Percentiles rank a stretch among this genome's conserved stretches.
Evolutionary conservation across 2,113 vertebrate species (phyloP).

Genomic region (Abramis brama): DNA sequence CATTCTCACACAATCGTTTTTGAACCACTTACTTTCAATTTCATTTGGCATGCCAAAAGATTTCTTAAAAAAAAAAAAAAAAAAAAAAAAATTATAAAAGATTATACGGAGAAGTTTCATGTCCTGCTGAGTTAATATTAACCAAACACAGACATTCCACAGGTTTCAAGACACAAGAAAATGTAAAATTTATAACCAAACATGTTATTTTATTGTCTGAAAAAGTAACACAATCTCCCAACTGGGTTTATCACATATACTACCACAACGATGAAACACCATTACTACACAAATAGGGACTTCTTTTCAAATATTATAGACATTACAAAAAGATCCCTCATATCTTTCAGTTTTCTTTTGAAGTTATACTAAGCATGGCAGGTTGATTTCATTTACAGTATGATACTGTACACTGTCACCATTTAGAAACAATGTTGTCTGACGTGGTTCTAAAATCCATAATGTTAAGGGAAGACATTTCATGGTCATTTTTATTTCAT

Average conservation of each 20-base stretch:
- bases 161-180: slow-evolving; percentile 46
- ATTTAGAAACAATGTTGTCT: slow-evolving; percentile 96
- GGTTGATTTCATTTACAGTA: slow-evolving; percentile 97
- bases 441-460: slow-evolving; percentile 92
- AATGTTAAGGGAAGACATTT: slow-evolving; percentile 98
- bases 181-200: slow-evolving; percentile 85
- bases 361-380: slow-evolving; percentile 95
- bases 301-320: slow-evolving; percentile 93
- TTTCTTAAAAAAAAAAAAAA: no score
- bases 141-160: background rate
- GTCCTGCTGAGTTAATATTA: background rate
- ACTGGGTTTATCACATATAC: slow-evolving; percentile 95
- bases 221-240: slow-evolving; percentile 97
- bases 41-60: background rate
- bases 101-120: background rate
- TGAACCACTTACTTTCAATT: background rate
- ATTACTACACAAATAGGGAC: slow-evolving; percentile 94
- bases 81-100: background rate
- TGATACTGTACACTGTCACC: slow-evolving; percentile 88
- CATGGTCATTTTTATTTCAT: slow-evolving; percentile 91
- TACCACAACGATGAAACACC: slow-evolving; percentile 92
- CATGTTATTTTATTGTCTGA: slow-evolving; percentile 99
- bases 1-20: background rate
- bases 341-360: slow-evolving; percentile 65
- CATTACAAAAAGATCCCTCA: slow-evolving; percentile 92